These are phyloP conservation scores for Sinohyriopsis cumingii DNA, from an alignment of 2,888 invertebrate genomes.

Conservation along the genomic window DNA sequence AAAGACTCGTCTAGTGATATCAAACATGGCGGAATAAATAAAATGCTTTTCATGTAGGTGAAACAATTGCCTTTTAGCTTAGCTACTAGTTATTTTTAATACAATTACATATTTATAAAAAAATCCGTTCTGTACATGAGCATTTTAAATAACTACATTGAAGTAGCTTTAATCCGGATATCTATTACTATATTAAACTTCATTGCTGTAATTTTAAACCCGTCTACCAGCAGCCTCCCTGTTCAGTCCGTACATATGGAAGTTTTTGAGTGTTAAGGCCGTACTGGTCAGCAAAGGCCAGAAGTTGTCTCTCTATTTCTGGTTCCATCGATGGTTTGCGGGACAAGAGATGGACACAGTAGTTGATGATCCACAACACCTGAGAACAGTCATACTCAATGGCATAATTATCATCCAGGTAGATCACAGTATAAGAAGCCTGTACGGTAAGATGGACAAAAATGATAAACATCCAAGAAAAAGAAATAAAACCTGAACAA, in stretches of 20 bases:
- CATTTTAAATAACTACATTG: too few species aligned
- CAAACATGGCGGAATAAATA: too few species aligned
- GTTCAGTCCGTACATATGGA: slow-evolving; percentile 39
- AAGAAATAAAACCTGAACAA: too few species aligned
- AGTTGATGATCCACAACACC: slow-evolving; percentile 50
- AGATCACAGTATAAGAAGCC: slow-evolving; percentile 53
- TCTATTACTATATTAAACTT: too few species aligned
- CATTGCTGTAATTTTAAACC: slow-evolving; percentile 57
- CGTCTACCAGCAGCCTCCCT: slow-evolving; percentile 74
- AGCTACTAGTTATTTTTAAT: too few species aligned
- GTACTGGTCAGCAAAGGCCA: slow-evolving; percentile 38
- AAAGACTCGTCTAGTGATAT: too few species aligned
- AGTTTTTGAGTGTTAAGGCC: slow-evolving; percentile 46
- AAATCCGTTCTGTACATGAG: too few species aligned
- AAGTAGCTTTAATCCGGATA: too few species aligned
- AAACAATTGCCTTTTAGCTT: too few species aligned
- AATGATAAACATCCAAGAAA: neutral
- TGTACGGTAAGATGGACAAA: slow-evolving; percentile 15
- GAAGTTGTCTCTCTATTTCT: slow-evolving; percentile 31
- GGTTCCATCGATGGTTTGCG: slow-evolving; percentile 39
- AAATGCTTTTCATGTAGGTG: too few species aligned
- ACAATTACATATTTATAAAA: too few species aligned
- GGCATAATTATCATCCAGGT: slow-evolving; percentile 46
- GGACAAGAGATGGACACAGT: slow-evolving; percentile 56
- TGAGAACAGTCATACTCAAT: slow-evolving; percentile 56